Base-by-base conservation (phyloP, 2,113 vertebrate species). In the Melanerpes formicivorus region DNA sequence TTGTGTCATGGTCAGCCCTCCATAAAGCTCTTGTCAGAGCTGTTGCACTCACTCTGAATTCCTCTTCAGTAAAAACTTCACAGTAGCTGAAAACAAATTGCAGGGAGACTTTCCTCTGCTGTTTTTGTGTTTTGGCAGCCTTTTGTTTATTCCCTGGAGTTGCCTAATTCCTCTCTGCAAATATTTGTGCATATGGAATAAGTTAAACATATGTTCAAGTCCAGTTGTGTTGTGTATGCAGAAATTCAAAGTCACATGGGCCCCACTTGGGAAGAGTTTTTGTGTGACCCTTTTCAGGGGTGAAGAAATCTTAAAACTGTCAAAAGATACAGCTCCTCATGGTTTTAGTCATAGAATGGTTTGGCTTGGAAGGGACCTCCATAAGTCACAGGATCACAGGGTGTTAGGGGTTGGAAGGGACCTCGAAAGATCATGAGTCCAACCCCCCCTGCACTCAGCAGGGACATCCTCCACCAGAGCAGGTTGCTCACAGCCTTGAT, bases 41-140 rank as follows among this genome's bases (percentile, higher is more conserved):
- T 80, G 6, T 55, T 76, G 37, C 11, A 46, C 58, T 71, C 76
- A 17, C n/a, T 88, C 42, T 37, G 9, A 73, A 56, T 82, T 84
- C 14, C 19, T 59, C 3, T 70, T 90, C 54, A 32, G 32, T 56
- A 87, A 66, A 64, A 90, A 59, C 37, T 89, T 78, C 17, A n/a
- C 63, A 73, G 88, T 80, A 92, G 74, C 83, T 84, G 55, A 69
- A 84, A 93, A 65, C 18, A 74, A 91, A 83, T 77, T 18, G 11
- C 32, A 86, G 48, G 18, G 67, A 32, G 84, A 62, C 6, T 74
- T 89, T 76, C 17, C 23, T 64, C 30, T 82, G 80, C 17, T 80
- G 10, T 13, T 90, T 90, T 81, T 82, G 14, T 69, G 14, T 81
- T 94, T 79, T 82, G 56, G 64, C 71, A 94, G 46, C 16, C 34